A percentile compares a stretch with the other conserved stretches of the same genome.
Evolutionary conservation across 2,797 vertebrate species (phyloP).

Genomic region (Bradypodion ventrale): DNA sequence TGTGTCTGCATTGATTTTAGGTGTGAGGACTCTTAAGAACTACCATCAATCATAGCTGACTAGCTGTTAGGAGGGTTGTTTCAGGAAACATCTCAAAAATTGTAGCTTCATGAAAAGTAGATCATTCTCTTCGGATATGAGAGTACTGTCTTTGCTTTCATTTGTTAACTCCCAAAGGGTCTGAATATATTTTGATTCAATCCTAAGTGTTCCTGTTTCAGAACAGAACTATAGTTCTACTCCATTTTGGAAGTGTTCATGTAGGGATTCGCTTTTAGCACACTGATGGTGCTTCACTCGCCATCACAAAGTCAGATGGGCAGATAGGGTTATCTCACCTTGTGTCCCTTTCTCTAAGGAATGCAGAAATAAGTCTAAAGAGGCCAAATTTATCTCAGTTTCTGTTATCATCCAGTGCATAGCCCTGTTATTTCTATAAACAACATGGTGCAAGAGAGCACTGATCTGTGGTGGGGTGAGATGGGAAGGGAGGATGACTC

Average conservation of each 20-base stretch:
- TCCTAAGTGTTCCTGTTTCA: constrained; percentile 24
- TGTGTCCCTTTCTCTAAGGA: neutral
- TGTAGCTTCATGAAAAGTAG: constrained; percentile 40
- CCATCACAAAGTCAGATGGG: neutral
- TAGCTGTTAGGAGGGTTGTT: constrained; percentile 4
- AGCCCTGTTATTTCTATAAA: neutral
- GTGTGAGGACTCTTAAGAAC: neutral
- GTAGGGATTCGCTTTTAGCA: neutral
- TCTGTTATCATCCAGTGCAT: neutral
- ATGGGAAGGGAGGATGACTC: neutral
- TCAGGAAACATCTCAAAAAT: constrained; percentile 29
- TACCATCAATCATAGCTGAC: constrained; percentile 48
- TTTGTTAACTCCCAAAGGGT: constrained; percentile 17
- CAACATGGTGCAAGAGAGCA: neutral
- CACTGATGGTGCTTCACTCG: neutral
- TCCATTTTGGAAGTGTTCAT: neutral
- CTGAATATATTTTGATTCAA: constrained; percentile 27
- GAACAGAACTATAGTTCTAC: neutral
- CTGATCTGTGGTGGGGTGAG: neutral
- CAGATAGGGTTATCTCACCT: neutral
- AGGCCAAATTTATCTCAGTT: neutral
- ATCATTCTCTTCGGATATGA: neutral
- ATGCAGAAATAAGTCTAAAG: neutral
- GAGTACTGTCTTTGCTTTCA: constrained; percentile 18
- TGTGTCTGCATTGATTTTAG: constrained; percentile 44